These are phyloP conservation scores for Varroa destructor DNA, from an alignment of 1,140 invertebrate species.

Conservation along the genomic window DNA sequence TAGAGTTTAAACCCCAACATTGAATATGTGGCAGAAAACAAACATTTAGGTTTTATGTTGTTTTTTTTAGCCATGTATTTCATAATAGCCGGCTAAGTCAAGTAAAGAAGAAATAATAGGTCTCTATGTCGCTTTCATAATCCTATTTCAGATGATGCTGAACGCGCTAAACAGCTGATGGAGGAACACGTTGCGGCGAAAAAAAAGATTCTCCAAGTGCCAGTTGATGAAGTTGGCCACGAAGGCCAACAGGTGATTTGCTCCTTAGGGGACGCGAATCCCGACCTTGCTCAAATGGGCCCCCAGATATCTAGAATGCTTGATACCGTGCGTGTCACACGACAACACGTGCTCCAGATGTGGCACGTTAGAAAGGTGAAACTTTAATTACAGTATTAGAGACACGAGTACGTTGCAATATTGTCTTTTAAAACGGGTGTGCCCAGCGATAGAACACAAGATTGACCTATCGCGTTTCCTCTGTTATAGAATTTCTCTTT, in stretches of 20 bases:
- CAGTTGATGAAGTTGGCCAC: slow-evolving; percentile 75
- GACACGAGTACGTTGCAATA: no score
- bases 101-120: no score
- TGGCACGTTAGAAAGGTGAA: slow-evolving; percentile 78
- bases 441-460: slow-evolving; percentile 28
- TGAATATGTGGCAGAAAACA: no score
- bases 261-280: slow-evolving; percentile 50
- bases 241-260: slow-evolving; percentile 54
- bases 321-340: slow-evolving; percentile 66
- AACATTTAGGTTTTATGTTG: no score
- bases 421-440: slow-evolving; percentile 61
- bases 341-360: slow-evolving; percentile 74
- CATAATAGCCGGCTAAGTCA: no score
- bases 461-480: slow-evolving; percentile 49
- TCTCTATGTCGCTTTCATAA: slow-evolving; percentile 34
- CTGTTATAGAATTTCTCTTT: slow-evolving; percentile 52
- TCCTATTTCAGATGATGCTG: slow-evolving; percentile 56
- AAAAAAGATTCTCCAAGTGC: slow-evolving; percentile 79
- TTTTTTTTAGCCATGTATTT: no score
- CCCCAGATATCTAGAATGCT: slow-evolving; percentile 53
- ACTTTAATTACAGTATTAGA: no score
- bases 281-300: slow-evolving; percentile 49
- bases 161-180: slow-evolving; percentile 70
- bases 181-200: slow-evolving; percentile 87
- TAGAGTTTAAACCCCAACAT: no score